Evolutionary conservation across 2,113 vertebrate genomes (phyloP).

Genomic region (Delphinus delphis): DNA sequence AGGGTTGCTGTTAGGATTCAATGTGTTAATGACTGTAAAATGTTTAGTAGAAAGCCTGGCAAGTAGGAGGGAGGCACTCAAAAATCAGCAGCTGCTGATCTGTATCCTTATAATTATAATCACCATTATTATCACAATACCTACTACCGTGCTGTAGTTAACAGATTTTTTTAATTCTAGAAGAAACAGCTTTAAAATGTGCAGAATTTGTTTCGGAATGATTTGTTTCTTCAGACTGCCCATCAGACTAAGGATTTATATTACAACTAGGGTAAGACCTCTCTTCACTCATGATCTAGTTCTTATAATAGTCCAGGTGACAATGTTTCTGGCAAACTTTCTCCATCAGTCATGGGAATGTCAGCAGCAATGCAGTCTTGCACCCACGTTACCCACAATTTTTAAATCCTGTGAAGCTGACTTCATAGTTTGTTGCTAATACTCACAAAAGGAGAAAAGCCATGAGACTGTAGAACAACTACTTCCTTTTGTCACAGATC

Average conservation of each 20-base stretch:
- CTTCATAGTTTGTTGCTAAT: not conserved
- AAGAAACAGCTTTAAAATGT: slow-evolving; percentile 10
- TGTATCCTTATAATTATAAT: not conserved
- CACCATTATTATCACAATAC: not conserved
- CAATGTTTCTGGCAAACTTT: slow-evolving; percentile 24
- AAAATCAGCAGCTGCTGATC: not conserved
- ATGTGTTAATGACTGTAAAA: not conserved
- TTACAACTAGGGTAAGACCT: not conserved
- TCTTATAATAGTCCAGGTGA: not conserved
- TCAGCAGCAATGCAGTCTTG: not conserved
- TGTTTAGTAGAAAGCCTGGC: not conserved
- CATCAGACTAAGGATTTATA: not conserved
- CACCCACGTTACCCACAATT: not conserved
- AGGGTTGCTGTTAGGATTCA: not conserved
- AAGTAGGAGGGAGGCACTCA: not conserved
- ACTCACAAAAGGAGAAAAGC: slow-evolving; percentile 36
- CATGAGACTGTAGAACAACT: not conserved
- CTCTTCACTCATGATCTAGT: not conserved
- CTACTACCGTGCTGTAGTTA: not conserved
- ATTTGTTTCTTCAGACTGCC: not conserved
- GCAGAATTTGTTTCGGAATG: not conserved
- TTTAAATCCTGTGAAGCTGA: slow-evolving; percentile 22
- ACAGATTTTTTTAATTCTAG: not conserved
- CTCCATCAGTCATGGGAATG: slow-evolving; percentile 27
- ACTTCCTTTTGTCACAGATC: slow-evolving; percentile 21